These are phyloP conservation scores for Gallinago media DNA, from an alignment of 2,113 vertebrate species.

Conservation along the genomic window DNA sequence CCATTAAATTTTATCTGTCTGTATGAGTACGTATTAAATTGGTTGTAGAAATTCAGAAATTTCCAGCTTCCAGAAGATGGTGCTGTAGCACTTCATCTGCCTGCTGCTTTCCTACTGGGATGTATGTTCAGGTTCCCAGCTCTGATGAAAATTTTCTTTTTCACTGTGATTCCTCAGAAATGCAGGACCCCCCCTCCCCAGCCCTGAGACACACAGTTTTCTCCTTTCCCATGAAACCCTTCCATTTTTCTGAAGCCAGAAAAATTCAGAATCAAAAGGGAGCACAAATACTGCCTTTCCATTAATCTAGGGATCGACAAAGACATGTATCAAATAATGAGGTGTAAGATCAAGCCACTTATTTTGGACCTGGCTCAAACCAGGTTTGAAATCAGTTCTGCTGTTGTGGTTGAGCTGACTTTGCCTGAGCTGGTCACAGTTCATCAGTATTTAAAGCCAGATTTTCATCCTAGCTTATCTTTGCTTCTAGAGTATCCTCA, in stretches of 20 bases:
- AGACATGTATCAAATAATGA: background rate
- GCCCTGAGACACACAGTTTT: rapidly evolving
- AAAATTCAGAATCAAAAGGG: background rate
- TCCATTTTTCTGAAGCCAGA: background rate
- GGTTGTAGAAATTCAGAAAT: background rate
- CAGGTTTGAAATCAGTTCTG: background rate
- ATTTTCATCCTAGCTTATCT: background rate
- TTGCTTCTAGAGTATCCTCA: background rate
- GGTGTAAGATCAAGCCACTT: background rate
- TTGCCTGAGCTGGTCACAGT: background rate
- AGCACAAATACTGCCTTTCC: background rate
- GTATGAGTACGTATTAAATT: background rate
- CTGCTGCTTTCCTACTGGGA: rapidly evolving
- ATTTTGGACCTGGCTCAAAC: background rate
- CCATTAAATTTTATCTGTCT: background rate
- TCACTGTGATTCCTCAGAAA: background rate
- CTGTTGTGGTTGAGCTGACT: background rate
- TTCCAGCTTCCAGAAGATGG: constrained; percentile 63
- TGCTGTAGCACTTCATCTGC: constrained; percentile 41
- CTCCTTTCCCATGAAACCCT: background rate
- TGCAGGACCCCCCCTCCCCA: background rate
- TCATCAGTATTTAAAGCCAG: background rate
- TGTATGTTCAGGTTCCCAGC: background rate
- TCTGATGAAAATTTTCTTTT: background rate
- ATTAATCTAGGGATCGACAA: background rate